Evolutionary conservation across 2,113 vertebrate genomes (phyloP).

Genomic region (Paracanthobrama guichenoti): DNA sequence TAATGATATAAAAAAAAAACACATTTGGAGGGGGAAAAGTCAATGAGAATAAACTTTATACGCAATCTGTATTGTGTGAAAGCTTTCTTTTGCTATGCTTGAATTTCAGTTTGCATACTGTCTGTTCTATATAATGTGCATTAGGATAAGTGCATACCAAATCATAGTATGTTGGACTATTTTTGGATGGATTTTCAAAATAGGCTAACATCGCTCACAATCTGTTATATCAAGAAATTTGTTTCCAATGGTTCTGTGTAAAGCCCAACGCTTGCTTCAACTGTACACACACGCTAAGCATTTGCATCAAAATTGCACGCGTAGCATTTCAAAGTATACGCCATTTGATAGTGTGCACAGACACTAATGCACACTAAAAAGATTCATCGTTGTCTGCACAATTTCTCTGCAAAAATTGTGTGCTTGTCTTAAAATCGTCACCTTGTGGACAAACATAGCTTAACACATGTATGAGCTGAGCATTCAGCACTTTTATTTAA

Average conservation of each 20-base stretch:
- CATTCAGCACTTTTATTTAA: no score
- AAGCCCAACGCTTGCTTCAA: neutral
- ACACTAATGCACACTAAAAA: no score
- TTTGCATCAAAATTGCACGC: no score
- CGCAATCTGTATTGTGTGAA: constrained; percentile 42
- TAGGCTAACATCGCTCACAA: neutral
- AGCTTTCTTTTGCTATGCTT: neutral
- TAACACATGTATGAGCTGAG: no score
- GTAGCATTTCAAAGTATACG: no score
- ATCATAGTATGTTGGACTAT: neutral
- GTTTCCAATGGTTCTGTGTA: neutral
- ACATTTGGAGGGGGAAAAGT: constrained; percentile 66
- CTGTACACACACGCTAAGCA: neutral
- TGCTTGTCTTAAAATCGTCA: no score
- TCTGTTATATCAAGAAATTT: neutral
- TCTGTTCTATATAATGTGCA: neutral
- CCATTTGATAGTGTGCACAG: no score
- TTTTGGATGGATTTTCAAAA: neutral
- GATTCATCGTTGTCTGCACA: no score
- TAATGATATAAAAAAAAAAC: constrained; percentile 60
- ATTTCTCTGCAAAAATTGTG: no score
- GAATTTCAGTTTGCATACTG: neutral
- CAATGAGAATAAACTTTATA: constrained; percentile 71
- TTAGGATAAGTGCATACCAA: neutral
- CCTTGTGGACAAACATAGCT: no score